A percentile compares a stretch with the other conserved stretches of the same genome.
These are phyloP conservation scores for Cotesia glomerata DNA, from an alignment of 1,140 invertebrate genomes.

Conservation along the genomic window DNA sequence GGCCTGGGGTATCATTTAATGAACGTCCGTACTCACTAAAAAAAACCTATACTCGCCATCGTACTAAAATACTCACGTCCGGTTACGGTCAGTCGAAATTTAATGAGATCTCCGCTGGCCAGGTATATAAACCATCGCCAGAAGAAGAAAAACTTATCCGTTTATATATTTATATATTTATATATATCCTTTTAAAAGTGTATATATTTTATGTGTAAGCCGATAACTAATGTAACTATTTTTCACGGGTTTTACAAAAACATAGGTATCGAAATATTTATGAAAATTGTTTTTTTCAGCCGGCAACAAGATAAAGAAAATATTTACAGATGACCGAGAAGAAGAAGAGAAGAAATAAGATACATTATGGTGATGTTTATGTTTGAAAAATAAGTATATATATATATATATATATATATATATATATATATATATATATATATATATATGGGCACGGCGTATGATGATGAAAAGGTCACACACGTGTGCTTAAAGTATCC, in stretches of 20 bases:
- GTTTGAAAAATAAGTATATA: neutral
- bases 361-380: neutral
- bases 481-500: neutral
- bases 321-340: neutral
- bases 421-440: no score
- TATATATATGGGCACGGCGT: neutral
- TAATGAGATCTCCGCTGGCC: constrained; percentile 1
- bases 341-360: neutral
- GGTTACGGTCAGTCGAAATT: constrained; percentile 9
- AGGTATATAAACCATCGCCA: no score
- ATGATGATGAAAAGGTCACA: neutral
- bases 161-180: neutral
- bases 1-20: constrained; percentile 23
- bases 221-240: constrained; percentile 8
- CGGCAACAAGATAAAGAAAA: neutral
- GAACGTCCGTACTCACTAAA: constrained; percentile 7
- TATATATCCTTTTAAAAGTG: neutral
- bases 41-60: neutral
- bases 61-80: constrained; percentile 10
- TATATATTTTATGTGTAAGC: neutral
- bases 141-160: neutral
- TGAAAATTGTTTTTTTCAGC: neutral
- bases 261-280: neutral
- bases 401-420: neutral
- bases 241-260: constrained; percentile 2